Percentiles rank a stretch among this genome's conserved stretches.
Conservation (phyloP, 1,140 invertebrate genomes). For the Ridgeia piscesae region DNA sequence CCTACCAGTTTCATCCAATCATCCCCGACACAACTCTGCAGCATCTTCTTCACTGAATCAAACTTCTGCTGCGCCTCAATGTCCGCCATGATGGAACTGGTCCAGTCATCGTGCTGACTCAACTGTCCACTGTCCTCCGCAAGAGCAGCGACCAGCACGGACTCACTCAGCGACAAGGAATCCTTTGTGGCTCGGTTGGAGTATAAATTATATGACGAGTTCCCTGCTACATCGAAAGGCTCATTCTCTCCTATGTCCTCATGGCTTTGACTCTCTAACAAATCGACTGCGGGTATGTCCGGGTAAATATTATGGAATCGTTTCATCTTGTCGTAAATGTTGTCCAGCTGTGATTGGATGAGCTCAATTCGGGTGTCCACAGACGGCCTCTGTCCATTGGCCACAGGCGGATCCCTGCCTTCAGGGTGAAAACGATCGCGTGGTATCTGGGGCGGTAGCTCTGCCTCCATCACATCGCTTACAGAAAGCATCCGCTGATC, state of each 20-base stretch:
- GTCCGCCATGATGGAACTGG: neutral
- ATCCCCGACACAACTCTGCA: neutral
- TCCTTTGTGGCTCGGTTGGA: neutral
- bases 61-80: neutral
- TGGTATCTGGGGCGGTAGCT: neutral
- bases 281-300: neutral
- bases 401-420: neutral
- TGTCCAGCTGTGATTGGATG: neutral
- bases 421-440: neutral
- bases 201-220: neutral
- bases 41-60: neutral
- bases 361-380: neutral
- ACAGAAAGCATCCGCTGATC: neutral
- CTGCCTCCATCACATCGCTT: neutral
- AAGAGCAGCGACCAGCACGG: neutral
- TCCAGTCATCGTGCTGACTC: neutral
- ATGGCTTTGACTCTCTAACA: neutral
- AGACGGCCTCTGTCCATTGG: neutral
- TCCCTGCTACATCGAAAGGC: neutral
- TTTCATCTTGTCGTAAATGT: neutral
- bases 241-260: neutral
- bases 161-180: neutral
- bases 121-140: neutral
- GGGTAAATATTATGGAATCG: neutral
- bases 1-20: neutral